Base-by-base conservation (phyloP, 37 sponge, comb jelly and placozoan genomes). In the Tethya wilhelma region DNA sequence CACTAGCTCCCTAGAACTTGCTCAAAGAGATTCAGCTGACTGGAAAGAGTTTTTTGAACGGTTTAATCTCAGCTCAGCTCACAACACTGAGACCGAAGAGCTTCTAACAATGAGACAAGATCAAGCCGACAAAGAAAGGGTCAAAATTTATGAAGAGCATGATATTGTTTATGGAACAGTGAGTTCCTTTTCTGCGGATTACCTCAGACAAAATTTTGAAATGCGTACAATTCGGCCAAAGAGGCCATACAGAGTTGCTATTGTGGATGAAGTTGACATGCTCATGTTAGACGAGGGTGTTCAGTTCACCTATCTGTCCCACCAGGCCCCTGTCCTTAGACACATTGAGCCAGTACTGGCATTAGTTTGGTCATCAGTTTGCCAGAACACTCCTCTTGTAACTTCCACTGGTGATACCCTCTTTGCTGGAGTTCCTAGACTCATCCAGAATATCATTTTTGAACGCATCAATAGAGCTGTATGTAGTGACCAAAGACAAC, bases 251-350 rank as follows among this genome's bases (percentile, higher is more conserved):
- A 30, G 38, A 2, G 66, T 26, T 23, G 56, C 56, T 2, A 64
- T 77, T 64, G 33, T 64, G 9, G 78, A 77, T 64, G 78, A 77
- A 53, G 46, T 77, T 5, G 78, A 77, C 78, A 62, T 62, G 46
- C 78, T 77, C 49, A 62, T 77, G 78, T 19, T 77, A 12, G 78
- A 77, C 25, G 37, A 77, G 38, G 78, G 78, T 28, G 66, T 77
- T 29, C 78, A 77, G 78, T 64, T 77, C 34, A 77, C 78, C 14
- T 77, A 77, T 29, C 78, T 77, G 12, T 77, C 78, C 28, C 78
- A 77, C 66, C 30, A 25, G 4, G 8, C 45, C 11, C 34, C 78
- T 19, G 66, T 62, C 29, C 34, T 77, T 9, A 65, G 37, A 11
- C 78, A 77, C 66, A 40, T 77, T 4, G 66, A 77, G 49, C 78